Conservation (phyloP, 2,888 invertebrate species). For the Ectobius pallidus region DNA sequence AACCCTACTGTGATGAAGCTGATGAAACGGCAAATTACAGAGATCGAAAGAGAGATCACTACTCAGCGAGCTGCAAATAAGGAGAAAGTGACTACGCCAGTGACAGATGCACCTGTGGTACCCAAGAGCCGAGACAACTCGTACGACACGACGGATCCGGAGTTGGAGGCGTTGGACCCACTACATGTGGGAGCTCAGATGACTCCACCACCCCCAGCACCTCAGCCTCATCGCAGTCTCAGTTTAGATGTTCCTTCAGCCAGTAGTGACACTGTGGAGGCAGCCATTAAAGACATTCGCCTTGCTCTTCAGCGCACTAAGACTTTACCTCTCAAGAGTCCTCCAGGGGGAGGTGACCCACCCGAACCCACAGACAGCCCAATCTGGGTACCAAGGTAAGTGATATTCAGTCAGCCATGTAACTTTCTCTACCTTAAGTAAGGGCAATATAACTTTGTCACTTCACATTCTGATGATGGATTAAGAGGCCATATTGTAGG, state of each 20-base stretch:
- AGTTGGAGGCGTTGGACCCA: conserved; percentile 77
- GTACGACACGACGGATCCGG: conserved; percentile 54
- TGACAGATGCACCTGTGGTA: conserved; percentile 1
- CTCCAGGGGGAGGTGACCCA: conserved; percentile 54
- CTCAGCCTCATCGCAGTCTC: conserved; percentile 69
- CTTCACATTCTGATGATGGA: too few species aligned
- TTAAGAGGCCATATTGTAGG: too few species aligned
- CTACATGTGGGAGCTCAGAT: conserved; percentile 56
- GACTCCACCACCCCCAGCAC: conserved; percentile 77
- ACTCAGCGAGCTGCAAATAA: conserved; percentile 58
- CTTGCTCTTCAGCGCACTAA: conserved; percentile 77
- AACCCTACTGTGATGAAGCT: conserved; percentile 70
- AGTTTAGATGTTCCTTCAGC: conserved; percentile 52
- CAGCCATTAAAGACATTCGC: conserved; percentile 83
- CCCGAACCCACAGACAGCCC: conserved; percentile 63
- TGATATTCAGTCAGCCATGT: too few species aligned
- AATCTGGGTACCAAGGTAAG: conserved; percentile 72
- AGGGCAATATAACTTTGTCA: too few species aligned
- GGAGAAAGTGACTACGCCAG: conserved; percentile 45
- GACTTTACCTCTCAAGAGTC: conserved; percentile 63
- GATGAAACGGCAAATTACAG: conserved; percentile 70
- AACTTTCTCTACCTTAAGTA: too few species aligned
- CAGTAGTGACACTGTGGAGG: conserved; percentile 58
- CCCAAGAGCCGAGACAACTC: conserved; percentile 43
- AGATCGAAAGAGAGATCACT: conserved; percentile 73